Evolutionary conservation across 1,140 invertebrate species (phyloP).

Genomic region (Arion vulgaris): DNA sequence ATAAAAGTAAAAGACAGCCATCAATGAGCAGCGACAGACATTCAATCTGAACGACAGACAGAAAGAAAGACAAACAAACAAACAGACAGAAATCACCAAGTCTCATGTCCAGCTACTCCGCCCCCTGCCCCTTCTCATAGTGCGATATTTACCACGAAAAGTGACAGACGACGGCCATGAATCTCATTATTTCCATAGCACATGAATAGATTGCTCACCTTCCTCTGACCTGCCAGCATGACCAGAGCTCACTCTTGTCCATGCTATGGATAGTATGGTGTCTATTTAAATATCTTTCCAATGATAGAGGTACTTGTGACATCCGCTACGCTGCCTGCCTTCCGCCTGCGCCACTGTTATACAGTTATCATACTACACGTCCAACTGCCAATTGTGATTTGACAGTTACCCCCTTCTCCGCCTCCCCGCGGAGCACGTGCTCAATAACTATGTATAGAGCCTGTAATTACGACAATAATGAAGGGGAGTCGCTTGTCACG

Average conservation of each 20-base stretch:
- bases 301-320: not conserved
- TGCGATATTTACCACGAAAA: no score
- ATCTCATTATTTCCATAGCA: no score
- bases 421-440: not conserved
- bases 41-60: no score
- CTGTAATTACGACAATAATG: slow-evolving; percentile 3
- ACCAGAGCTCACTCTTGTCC: not conserved
- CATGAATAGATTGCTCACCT: no score
- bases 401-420: no score
- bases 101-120: no score
- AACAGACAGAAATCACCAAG: no score
- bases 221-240: not conserved
- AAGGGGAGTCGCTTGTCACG: not conserved
- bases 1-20: no score
- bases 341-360: not conserved
- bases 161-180: no score
- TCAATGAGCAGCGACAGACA: no score
- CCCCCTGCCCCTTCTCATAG: no score
- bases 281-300: not conserved
- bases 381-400: not conserved
- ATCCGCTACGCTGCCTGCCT: not conserved
- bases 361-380: slow-evolving; percentile 5
- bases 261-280: not conserved
- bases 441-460: not conserved
- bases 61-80: no score